Evolutionary conservation across 2,888 invertebrate species (phyloP).

Genomic region (Agrotis ipsilon): DNA sequence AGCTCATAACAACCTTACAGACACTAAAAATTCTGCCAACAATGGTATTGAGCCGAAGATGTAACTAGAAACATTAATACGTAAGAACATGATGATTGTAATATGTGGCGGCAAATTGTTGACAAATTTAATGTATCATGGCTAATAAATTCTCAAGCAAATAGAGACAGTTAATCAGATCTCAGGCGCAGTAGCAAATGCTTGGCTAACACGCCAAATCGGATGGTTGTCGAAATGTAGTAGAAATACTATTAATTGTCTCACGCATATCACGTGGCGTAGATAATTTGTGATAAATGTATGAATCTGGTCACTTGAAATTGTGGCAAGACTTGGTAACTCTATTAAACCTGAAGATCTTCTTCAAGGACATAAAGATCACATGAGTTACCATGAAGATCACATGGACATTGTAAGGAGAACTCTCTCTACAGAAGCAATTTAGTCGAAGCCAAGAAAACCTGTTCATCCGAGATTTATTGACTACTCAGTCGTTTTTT

Average conservation of each 20-base stretch:
- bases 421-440: too few relatives aligned
- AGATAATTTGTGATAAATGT: background rate
- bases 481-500: too few relatives aligned
- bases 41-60: background rate
- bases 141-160: slow-evolving; percentile 54
- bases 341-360: too few relatives aligned
- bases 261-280: background rate
- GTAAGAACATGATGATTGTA: slow-evolving; percentile 14
- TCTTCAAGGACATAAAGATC: too few relatives aligned
- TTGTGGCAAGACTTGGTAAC: too few relatives aligned
- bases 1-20: background rate
- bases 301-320: too few relatives aligned
- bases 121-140: slow-evolving; percentile 49
- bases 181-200: slow-evolving; percentile 49
- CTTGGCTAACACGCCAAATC: slow-evolving; percentile 57
- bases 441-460: too few relatives aligned
- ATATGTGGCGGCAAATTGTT: slow-evolving; percentile 49
- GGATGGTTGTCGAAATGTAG: slow-evolving; percentile 41
- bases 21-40: background rate
- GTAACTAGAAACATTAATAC: slow-evolving; percentile 4
- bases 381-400: too few relatives aligned
- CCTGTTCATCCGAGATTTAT: too few relatives aligned
- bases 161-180: slow-evolving; percentile 60
- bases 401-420: too few relatives aligned
- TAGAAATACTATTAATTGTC: slow-evolving; percentile 37